These are phyloP conservation scores for Epinephelus fuscoguttatus DNA, from an alignment of 2,113 vertebrate species.

Conservation along the genomic window DNA sequence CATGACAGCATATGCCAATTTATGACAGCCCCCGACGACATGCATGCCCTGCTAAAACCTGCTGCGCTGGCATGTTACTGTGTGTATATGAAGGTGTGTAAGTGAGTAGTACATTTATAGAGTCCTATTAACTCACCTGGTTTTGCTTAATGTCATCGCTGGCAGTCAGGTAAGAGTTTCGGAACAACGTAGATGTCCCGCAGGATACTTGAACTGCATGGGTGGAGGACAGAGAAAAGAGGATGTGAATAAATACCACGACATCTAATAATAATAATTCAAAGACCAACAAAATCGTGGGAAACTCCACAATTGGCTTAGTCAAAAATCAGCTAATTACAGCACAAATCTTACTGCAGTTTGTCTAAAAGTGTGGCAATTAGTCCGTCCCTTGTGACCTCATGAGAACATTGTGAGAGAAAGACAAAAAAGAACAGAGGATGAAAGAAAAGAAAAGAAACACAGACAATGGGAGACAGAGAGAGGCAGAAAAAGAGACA, in stretches of 20 bases:
- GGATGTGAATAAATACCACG: constrained; percentile 1
- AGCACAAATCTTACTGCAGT: constrained; percentile 5
- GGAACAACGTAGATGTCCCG: constrained; percentile 96
- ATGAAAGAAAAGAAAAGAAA: constrained; percentile 3
- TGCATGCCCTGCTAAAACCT: constrained; percentile 5
- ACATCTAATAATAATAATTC: neutral
- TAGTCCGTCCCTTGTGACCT: constrained; percentile 3
- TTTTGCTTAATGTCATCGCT: constrained; percentile 97
- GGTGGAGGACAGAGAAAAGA: neutral
- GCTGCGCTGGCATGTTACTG: constrained; percentile 1
- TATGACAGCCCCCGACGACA: constrained; percentile 10
- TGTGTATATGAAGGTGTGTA: neutral
- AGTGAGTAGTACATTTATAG: neutral
- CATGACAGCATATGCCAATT: constrained; percentile 51
- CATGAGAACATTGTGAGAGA: neutral
- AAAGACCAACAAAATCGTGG: neutral
- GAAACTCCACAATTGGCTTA: constrained; percentile 9
- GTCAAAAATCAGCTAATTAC: constrained; percentile 27
- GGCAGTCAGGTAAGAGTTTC: constrained; percentile 95
- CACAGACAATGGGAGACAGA: neutral
- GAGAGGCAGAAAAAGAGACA: neutral
- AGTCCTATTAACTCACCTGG: constrained; percentile 86
- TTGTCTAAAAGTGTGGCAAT: constrained; percentile 33
- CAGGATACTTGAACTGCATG: constrained; percentile 90
- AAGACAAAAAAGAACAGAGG: neutral